These are phyloP conservation scores for Seira musarum DNA, from an alignment of 2,888 invertebrate species.

Conservation along the genomic window DNA sequence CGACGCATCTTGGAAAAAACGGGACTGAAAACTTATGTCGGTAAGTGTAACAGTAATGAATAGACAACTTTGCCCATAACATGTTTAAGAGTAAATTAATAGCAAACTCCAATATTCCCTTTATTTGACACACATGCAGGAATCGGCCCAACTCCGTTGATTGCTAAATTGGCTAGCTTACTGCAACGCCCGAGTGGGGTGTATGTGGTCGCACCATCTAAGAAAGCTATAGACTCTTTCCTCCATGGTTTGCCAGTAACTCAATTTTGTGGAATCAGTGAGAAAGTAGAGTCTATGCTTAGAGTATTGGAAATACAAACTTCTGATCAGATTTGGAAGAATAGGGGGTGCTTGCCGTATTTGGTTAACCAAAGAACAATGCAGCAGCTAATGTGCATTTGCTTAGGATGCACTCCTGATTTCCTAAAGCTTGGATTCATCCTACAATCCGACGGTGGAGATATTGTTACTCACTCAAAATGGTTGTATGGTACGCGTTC, in stretches of 20 bases:
- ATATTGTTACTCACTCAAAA: background rate
- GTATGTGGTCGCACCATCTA: background rate
- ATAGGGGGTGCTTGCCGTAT: background rate
- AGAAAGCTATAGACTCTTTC: background rate
- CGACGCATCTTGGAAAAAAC: constrained; percentile 2
- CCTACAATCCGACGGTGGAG: background rate
- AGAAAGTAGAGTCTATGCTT: background rate
- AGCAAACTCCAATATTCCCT: background rate
- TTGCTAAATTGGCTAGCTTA: constrained; percentile 21
- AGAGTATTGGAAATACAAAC: background rate
- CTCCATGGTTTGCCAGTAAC: background rate
- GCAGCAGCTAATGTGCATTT: background rate
- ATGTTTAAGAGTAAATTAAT: background rate
- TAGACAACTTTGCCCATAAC: background rate
- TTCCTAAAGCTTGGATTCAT: constrained; percentile 11
- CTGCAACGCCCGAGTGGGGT: background rate
- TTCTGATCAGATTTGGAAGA: constrained; percentile 8
- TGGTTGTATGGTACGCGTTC: background rate
- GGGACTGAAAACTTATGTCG: background rate
- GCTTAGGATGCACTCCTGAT: background rate
- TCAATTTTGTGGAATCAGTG: constrained; percentile 13
- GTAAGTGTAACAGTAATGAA: too few species aligned
- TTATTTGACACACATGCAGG: too few species aligned
- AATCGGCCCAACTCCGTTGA: background rate
- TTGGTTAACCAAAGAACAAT: background rate